A percentile compares a stretch with the other conserved stretches of the same genome.
These are phyloP conservation scores for Drosophila parabipectinata DNA, from an alignment of 1,140 invertebrate genomes.

Conservation along the genomic window DNA sequence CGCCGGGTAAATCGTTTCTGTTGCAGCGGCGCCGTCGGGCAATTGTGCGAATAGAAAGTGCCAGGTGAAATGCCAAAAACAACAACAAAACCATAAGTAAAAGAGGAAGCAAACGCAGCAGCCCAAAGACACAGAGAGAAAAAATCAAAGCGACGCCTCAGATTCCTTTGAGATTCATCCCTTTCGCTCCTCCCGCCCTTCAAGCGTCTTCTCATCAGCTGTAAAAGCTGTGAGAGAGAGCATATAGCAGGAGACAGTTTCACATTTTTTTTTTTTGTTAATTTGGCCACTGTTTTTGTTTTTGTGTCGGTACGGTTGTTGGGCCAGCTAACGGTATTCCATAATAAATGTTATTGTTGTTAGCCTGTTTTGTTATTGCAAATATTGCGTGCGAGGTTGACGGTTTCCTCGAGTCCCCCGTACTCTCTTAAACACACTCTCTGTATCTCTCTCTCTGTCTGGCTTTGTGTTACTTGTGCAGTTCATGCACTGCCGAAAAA, in stretches of 20 bases:
- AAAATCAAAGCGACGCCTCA: constrained; percentile 64
- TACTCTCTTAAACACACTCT: background rate
- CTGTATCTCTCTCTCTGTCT: background rate
- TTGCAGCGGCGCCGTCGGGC: background rate
- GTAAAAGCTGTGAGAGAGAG: constrained; percentile 12
- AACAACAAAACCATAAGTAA: background rate
- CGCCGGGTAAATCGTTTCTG: constrained; percentile 3
- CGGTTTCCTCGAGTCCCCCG: background rate
- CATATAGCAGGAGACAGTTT: background rate
- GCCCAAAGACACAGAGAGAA: constrained; percentile 19
- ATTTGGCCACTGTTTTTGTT: background rate
- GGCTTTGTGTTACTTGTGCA: constrained; percentile 34
- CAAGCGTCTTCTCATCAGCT: constrained; percentile 9
- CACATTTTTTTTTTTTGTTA: background rate
- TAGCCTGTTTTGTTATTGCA: constrained; percentile 45
- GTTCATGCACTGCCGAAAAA: constrained; percentile 30
- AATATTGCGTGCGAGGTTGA: constrained; percentile 40
- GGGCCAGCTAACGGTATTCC: constrained; percentile 40
- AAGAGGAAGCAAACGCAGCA: constrained; percentile 30
- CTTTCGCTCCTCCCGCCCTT: constrained; percentile 24
- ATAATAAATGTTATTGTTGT: constrained; percentile 45
- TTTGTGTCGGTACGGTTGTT: constrained; percentile 36
- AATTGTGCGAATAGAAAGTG: constrained; percentile 48
- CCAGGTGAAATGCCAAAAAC: constrained; percentile 20
- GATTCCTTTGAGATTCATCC: constrained; percentile 37